Evolutionary conservation across 2,888 invertebrate species (phyloP).

Genomic region (Cephalotes varians): DNA sequence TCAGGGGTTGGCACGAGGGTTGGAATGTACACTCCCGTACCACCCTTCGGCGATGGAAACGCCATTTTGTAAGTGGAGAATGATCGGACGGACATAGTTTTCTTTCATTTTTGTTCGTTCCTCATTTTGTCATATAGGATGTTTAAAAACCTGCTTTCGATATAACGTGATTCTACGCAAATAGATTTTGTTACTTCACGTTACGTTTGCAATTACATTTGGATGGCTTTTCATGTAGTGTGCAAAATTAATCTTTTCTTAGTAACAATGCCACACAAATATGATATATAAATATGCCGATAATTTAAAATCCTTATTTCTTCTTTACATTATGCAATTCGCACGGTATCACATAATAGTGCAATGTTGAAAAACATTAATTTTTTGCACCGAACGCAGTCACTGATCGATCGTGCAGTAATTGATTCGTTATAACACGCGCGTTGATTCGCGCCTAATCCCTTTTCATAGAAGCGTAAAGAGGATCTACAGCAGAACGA

Average conservation of each 20-base stretch:
- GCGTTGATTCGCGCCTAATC: conserved; percentile 17
- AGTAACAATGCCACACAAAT: neutral
- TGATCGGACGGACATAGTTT: conserved; percentile 72
- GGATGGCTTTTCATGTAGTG: neutral
- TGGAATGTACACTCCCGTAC: conserved; percentile 77
- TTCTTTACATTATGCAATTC: neutral
- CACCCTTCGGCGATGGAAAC: conserved; percentile 78
- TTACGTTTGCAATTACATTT: neutral
- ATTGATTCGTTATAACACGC: conserved; percentile 20
- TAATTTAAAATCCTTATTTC: neutral
- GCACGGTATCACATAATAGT: neutral
- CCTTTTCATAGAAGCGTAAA: neutral
- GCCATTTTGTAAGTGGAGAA: conserved; percentile 82
- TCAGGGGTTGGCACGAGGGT: conserved; percentile 78
- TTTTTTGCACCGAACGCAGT: neutral
- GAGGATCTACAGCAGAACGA: conserved; percentile 55
- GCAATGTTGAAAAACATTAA: neutral
- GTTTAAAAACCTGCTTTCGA: neutral
- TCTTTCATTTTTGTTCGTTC: conserved; percentile 53
- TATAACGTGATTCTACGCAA: neutral
- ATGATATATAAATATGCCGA: neutral
- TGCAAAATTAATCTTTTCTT: neutral
- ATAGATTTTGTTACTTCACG: neutral
- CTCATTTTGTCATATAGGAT: conserved; percentile 56
- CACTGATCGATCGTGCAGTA: conserved; percentile 22